Base-by-base conservation (phyloP, 2,797 vertebrate genomes). In the Crocidura indochinensis region DNA sequence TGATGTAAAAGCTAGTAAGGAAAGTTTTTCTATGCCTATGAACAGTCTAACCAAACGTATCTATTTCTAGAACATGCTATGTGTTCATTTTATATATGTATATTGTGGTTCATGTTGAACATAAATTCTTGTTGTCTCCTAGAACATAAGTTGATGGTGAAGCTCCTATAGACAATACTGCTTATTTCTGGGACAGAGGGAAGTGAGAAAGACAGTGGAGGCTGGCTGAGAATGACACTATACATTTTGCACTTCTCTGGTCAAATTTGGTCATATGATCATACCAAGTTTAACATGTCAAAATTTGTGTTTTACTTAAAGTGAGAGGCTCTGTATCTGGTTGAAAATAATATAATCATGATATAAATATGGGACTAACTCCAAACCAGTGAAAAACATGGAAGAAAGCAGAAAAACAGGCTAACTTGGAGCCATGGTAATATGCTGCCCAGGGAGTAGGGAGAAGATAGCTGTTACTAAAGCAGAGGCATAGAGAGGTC, bases 281-380 rank as follows among this genome's bases (percentile, higher is more conserved):
- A 74, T 65, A 11, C 1, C 44, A 56, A 87, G 17, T 75, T 77
- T 82, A 31, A 53, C 7, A 26, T 29, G 12, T 75, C 27, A 75
- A 62, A 83, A 12, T 68, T 26, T 79, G 12, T 31, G 10, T 72
- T 90, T 93, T 26, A 88, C 12, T 46, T 75, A 77, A 2, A 38
- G 5, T 78, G 22, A 82, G 31, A 29, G 73, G 8, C 17, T 56
- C 38, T 64, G 49, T n/a, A 69, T 75, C 53, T 68, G 17, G 17
- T 22, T 67, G 8, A 72, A 69, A 94, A 76, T 67, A 65, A 51
- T 20, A 76, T 3, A 2, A 73, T 46, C 19, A 38, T 38, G 5
- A 38, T 38, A 38, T 38, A 38, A 38, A 38, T 86, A 47, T 8
- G 20, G 14, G 3, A 64, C 44, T 11, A 46, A 22, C 74, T 5